Conservation (phyloP, 1,140 invertebrate species). For the Macrostomum lignano region DNA sequence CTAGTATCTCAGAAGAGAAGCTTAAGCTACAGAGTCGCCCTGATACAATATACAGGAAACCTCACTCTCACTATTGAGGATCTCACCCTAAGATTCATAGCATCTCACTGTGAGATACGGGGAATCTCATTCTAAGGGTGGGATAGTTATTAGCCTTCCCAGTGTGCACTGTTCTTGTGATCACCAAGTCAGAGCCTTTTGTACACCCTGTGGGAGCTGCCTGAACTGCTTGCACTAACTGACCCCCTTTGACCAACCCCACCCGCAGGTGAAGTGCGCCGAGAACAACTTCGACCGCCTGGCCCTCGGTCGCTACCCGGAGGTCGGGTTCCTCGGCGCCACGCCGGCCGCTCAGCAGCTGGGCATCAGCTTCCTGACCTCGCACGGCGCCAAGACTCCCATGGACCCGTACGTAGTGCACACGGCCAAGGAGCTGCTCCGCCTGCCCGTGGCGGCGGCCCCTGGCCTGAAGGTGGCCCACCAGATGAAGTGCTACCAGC, state of each 20-base stretch:
- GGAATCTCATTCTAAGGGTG: too few relatives aligned
- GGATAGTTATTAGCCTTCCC: too few relatives aligned
- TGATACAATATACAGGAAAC: too few relatives aligned
- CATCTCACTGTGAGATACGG: too few relatives aligned
- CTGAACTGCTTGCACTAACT: background rate
- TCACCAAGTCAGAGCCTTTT: too few relatives aligned
- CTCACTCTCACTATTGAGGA: too few relatives aligned
- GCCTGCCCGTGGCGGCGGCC: background rate
- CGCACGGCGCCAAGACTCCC: conserved; percentile 12
- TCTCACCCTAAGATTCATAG: too few relatives aligned
- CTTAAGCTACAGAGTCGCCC: too few relatives aligned
- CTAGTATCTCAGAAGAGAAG: too few relatives aligned
- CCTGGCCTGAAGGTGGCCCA: conserved; percentile 11
- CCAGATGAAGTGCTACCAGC: conserved; percentile 19
- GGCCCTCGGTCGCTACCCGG: conserved; percentile 3
- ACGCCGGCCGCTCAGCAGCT: conserved; percentile 4
- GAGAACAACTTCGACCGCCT: conserved; percentile 4
- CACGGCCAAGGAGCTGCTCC: conserved; percentile 11
- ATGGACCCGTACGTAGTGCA: conserved; percentile 16
- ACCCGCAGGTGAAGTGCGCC: conserved; percentile 1
- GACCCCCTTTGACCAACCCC: background rate
- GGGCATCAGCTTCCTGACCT: conserved; percentile 9
- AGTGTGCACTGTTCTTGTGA: too few relatives aligned
- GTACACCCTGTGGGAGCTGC: too few relatives aligned
- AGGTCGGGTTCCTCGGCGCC: conserved; percentile 6